phyloP scores from a whole-genome alignment of 2,797 vertebrate genomes.

The Lacerta viridis region DNA sequence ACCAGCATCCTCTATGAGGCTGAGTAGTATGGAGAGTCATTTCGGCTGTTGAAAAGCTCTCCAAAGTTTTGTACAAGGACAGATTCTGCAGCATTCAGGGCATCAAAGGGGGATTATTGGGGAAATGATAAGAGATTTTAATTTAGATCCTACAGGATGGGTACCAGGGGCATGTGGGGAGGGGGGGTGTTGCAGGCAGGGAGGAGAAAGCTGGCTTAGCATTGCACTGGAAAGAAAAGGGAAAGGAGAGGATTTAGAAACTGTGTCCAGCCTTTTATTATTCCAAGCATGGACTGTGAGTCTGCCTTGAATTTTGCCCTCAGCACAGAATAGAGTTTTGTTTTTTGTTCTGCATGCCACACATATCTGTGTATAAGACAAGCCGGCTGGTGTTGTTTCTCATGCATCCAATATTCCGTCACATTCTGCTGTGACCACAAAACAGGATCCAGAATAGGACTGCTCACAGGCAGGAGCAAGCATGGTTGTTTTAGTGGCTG shows the following conservation, averaged over 20 bases:
- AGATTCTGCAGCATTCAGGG: slow-evolving; percentile 72
- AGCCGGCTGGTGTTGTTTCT: background rate
- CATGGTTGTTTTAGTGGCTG: background rate
- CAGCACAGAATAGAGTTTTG: background rate
- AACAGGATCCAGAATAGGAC: background rate
- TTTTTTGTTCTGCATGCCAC: background rate
- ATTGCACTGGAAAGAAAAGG: slow-evolving; percentile 21
- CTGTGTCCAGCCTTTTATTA: slow-evolving; percentile 31
- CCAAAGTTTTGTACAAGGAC: slow-evolving; percentile 74
- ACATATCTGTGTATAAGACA: background rate
- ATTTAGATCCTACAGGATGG: slow-evolving; percentile 81
- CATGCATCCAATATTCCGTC: no score
- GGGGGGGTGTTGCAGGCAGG: slow-evolving; percentile 41
- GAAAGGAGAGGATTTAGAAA: slow-evolving; percentile 47
- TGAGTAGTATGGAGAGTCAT: slow-evolving; percentile 72
- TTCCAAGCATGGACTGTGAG: slow-evolving; percentile 37
- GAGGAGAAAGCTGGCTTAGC: slow-evolving; percentile 53
- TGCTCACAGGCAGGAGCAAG: no score
- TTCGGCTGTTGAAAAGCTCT: slow-evolving; percentile 77
- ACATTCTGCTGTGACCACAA: background rate
- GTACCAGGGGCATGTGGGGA: slow-evolving; percentile 51
- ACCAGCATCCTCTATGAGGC: slow-evolving; percentile 70
- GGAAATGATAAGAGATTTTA: slow-evolving; percentile 83
- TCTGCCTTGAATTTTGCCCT: background rate
- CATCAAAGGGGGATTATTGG: slow-evolving; percentile 82